Base-by-base conservation (phyloP, 1,140 invertebrate species). In the Rhysida immarginata region DNA sequence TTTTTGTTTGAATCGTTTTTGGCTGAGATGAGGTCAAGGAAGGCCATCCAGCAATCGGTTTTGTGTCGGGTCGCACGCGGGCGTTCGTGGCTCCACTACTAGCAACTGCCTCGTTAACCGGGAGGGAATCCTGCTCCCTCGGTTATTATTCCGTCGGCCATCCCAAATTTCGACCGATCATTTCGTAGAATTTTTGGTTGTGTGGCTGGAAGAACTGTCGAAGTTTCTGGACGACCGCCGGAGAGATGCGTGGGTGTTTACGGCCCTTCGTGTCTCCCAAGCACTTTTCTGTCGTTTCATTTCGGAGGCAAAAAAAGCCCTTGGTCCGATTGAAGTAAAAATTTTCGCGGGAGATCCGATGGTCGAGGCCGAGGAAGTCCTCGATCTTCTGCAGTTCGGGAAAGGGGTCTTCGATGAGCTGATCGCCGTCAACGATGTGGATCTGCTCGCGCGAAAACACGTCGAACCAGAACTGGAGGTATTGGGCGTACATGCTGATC, bases 391-490 rank as follows among this genome's bases (percentile, higher is more conserved):
- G 63, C 56, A 79, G 60, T 63, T 78, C 77, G 1, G 60, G 60
- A 1, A 71, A 73, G 0, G 77, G 77, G 62, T 76, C 65, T 23
- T 60, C 62, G 21, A 79, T 70, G 2, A 79, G 64, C 44, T 67
- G 66, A 62, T 79, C 76, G 1, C 78, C 78, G 65, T 74, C 74
- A 8, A 79, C 74, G 50, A 79, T 68, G 54, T 74, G 72, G 44
- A 79, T 69, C 59, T 79, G 75, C 2, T 66, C 46, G 2, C 70
- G 55, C 2, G 74, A 71, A 62, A 78, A 78, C 41, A 70, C 68
- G 43, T 68, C 49, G 26, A 62, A 51, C 66, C 66, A 67, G 27
- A 50, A 43, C 13, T 56, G 29, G 51, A 62, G 62, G 46, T 64
- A 67, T n/a, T 64, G 26, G 13, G 62, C 59, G 51, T 67, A 67